Base-by-base conservation (phyloP, 2,888 invertebrate genomes). In the Asteroscopus sphinx region DNA sequence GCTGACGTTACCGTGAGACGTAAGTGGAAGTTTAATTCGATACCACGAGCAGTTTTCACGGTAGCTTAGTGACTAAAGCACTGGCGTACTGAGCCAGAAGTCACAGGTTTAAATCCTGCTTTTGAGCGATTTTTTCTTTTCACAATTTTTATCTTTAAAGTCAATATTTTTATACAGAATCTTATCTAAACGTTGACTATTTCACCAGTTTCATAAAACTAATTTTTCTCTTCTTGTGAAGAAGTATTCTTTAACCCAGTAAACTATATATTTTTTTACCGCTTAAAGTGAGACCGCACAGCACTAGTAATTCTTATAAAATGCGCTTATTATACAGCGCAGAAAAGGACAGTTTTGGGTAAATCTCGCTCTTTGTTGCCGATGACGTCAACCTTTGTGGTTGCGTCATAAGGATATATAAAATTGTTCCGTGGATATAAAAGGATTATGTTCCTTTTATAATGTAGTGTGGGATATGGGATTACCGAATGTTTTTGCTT, bases 321-420 rank as follows among this genome's bases (percentile, higher is more conserved):
- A 92, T 90, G 89, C 87, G 86, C 86, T 87, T 88, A 87, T 86
- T 81, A 86, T 85, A 80, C 80, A 63, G 61, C 55, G 67, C 66
- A 77, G 77, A 77, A 86, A 85, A 87, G 88, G 87, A 85, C 82
- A 83, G 77, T 87, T 82, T 85, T 81, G 83, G 83, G 80, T 84
- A 89, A 90, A 90, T 85, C 90, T 86, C 80, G 81, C 82, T 87
- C 88, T 90, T 90, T 88, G 89, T 89, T 83, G 84, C 59, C 76
- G 69, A 58, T 73, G 77, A 76, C 71, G 66, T 79, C 79, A 76
- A 81, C 80, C 84, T 85, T 88, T 87, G 87, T 84, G 78, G 72
- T 30, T 64, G 74, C 70, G 80, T 83, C 82, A 89, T 88, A 88
- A 86, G 83, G 83, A 86, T 82, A 80, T 82, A 80, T 80, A 68